Conservation (phyloP, 2,113 vertebrate species). For the Sialia sialis region DNA sequence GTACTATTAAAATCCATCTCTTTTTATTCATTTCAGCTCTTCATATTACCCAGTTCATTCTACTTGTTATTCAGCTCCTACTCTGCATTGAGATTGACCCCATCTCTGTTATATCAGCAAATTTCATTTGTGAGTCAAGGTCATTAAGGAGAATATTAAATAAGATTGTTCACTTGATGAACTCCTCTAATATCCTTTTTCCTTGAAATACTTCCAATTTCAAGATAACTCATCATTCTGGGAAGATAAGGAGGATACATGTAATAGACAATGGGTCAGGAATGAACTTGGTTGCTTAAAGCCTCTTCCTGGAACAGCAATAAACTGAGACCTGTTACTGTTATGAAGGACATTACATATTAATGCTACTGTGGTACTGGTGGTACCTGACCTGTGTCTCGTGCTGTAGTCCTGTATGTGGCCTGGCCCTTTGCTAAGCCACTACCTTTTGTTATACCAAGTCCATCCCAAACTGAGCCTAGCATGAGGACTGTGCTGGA, state of each 20-base stretch:
- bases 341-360: neutral
- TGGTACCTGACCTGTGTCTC: neutral
- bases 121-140: neutral
- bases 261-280: neutral
- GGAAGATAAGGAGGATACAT: neutral
- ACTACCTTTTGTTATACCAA: neutral
- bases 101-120: conserved; percentile 38
- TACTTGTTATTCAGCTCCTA: conserved; percentile 5
- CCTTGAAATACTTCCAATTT: conserved; percentile 15
- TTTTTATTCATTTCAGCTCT: conserved; percentile 15
- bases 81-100: conserved; percentile 23
- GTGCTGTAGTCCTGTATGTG: neutral
- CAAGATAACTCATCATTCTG: neutral
- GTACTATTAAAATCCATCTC: neutral
- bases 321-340: neutral
- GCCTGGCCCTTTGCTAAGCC: neutral
- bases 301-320: neutral
- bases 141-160: conserved; percentile 52
- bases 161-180: conserved; percentile 46
- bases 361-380: neutral
- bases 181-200: conserved; percentile 33
- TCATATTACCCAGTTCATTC: neutral
- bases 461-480: neutral
- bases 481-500: neutral
- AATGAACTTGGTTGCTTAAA: neutral